Conservation (phyloP, 35 echinoderm and acorn worm genomes). For the Apostichopus parvimensis region DNA sequence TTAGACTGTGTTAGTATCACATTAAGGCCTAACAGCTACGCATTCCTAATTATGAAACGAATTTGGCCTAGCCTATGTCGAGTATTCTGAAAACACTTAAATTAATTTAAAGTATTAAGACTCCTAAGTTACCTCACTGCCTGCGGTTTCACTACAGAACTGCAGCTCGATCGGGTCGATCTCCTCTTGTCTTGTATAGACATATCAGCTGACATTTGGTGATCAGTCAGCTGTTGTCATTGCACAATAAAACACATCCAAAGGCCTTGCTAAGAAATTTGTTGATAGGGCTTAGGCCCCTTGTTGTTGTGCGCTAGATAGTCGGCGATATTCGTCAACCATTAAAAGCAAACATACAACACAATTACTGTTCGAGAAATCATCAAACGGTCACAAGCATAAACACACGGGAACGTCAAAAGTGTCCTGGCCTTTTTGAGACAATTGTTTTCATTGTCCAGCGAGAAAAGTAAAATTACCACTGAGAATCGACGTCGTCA, state of each 20-base stretch:
- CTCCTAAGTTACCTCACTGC: conserved; percentile 54
- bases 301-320: conserved; percentile 23
- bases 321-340: conserved; percentile 28
- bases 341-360: background rate
- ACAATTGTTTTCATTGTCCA: background rate
- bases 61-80: background rate
- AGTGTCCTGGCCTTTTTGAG: background rate
- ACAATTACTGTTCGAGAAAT: background rate
- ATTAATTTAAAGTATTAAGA: background rate
- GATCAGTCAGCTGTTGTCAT: conserved; percentile 57
- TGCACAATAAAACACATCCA: conserved; percentile 52
- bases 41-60: background rate
- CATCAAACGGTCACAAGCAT: background rate
- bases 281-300: conserved; percentile 53
- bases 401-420: background rate
- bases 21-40: no score
- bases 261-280: conserved; percentile 28
- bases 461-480: background rate
- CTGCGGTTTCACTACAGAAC: conserved; percentile 56
- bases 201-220: conserved; percentile 68
- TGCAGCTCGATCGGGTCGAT: conserved; percentile 53
- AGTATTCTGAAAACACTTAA: background rate
- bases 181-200: conserved; percentile 56
- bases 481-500: background rate
- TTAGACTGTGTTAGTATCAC: no score